Percentiles rank a stretch among this genome's conserved stretches.
Conservation (phyloP, 2,113 vertebrate genomes). For the Thalassarche chlororhynchos region DNA sequence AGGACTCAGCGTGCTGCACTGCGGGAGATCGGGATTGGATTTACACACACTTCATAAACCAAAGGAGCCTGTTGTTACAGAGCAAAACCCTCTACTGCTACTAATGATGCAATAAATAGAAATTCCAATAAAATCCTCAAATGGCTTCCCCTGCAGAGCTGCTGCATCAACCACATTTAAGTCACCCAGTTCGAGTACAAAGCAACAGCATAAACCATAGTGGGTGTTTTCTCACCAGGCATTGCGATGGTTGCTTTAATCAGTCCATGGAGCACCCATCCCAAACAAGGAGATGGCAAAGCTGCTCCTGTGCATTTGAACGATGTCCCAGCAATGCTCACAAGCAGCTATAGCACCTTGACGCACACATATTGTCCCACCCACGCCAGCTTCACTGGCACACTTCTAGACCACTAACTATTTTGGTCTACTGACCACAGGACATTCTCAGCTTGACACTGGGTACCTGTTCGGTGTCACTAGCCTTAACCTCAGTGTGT, state of each 20-base stretch:
- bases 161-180: neutral
- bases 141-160: neutral
- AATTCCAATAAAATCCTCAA: neutral
- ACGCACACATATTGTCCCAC: fast-evolving
- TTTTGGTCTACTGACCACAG: neutral
- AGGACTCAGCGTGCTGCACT: neutral
- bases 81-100: neutral
- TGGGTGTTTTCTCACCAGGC: neutral
- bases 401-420: neutral
- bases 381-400: neutral
- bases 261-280: neutral
- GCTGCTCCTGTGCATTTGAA: neutral
- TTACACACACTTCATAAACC: neutral
- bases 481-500: neutral
- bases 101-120: conserved; percentile 16
- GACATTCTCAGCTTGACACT: neutral
- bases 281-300: neutral
- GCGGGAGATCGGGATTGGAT: neutral
- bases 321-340: neutral
- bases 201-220: neutral
- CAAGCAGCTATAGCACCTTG: neutral
- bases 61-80: neutral
- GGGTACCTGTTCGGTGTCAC: neutral
- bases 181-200: fast-evolving
- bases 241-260: fast-evolving